These are phyloP conservation scores for Petrolisthes manimaculis DNA, from an alignment of 2,888 invertebrate genomes.

Conservation along the genomic window DNA sequence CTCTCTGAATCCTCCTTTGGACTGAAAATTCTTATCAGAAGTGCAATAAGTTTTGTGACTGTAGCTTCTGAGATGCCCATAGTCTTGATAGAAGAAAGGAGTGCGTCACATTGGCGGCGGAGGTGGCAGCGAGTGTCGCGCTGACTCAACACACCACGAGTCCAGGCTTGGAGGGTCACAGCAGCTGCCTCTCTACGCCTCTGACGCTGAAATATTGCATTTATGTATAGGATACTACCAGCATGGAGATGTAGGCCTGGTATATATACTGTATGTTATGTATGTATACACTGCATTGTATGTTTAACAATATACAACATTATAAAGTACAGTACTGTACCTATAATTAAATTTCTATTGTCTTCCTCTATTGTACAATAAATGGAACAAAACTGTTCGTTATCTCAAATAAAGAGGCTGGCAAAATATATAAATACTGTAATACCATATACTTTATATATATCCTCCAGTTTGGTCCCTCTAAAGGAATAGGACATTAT, in stretches of 20 bases:
- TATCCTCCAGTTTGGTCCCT: no score
- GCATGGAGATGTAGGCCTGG: neutral
- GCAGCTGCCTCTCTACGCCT: conserved; percentile 58
- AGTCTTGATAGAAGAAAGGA: conserved; percentile 17
- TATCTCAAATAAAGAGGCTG: no score
- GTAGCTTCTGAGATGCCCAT: conserved; percentile 50
- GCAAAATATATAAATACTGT: no score
- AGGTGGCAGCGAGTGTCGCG: conserved; percentile 38
- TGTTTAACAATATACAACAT: neutral
- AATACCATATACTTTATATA: no score
- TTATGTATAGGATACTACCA: neutral
- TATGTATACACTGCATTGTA: neutral
- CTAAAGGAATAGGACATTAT: no score
- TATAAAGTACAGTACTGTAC: no score
- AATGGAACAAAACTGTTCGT: neutral
- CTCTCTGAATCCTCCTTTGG: conserved; percentile 56
- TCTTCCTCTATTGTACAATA: neutral
- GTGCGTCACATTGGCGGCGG: conserved; percentile 43
- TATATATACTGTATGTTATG: neutral
- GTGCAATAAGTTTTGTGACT: conserved; percentile 41
- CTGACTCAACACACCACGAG: conserved; percentile 52
- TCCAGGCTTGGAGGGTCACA: conserved; percentile 58
- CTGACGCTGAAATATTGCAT: conserved; percentile 48
- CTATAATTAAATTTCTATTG: no score
- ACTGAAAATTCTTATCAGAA: conserved; percentile 57